Base-by-base conservation (phyloP, 2,888 invertebrate species). In the Balanococcus diminutus region DNA sequence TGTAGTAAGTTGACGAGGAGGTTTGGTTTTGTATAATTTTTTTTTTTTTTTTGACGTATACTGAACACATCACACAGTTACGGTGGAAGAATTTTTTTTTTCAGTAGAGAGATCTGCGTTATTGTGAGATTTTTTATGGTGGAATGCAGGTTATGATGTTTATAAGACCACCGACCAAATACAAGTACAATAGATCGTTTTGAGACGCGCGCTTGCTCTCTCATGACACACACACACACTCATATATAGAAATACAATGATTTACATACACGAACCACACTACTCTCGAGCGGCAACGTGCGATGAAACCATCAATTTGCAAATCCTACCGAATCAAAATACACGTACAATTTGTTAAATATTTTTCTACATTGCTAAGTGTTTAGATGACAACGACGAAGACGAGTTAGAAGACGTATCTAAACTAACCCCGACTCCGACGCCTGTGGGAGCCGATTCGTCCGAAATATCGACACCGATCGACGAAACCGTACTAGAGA, bases 331-430 rank as follows among this genome's bases (percentile, higher is more conserved):
- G 5, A 67, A 14, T 6, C 67, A 67, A 67, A 28, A 67, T 81
- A 39, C 28, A 82, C 56, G 28, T 81, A 39, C 28, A 82, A 51
- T 42, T 82, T 82, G 82, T 82, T 39, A 82, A 82, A 46, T 51
- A 25, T 84, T 72, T 85, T 75, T 79, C 85, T 81, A 39, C 81
- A 28, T 46, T 86, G 67, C 81, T 85, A 88, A 88, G 88, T 87
- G 88, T 86, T 87, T 88, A 87, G 88, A 88, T 87, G 83, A 72
- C 36, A 32, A 87, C 86, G 87, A 88, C 72, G 87, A 75, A 1
- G 87, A 87, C 19, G 87, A 87, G 67, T 81, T 86, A 36, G 87
- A 87, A 81, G 87, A 87, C 72, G 67, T 84, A 39, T 32, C 39
- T 28, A 87, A 87, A 86, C 67, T 79, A 75, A 86, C 83, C 56